Evolutionary conservation across 2,797 vertebrate species (phyloP).

Genomic region (Sebastes iracundus): DNA sequence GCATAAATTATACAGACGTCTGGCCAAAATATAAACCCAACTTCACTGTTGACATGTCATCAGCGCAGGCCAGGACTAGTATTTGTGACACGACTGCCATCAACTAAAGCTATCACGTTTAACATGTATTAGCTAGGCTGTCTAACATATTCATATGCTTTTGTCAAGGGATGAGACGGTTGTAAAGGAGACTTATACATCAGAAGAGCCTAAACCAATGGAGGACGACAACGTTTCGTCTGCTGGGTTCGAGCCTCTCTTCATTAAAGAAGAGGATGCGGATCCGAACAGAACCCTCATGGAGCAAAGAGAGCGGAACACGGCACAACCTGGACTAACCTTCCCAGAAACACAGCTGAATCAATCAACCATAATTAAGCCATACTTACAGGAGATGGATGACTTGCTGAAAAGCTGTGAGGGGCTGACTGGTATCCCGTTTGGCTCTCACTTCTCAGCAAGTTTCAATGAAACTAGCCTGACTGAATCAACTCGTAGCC

Average conservation of each 20-base stretch:
- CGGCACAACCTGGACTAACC: conserved; percentile 28
- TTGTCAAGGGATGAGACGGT: conserved; percentile 26
- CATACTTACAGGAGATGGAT: conserved; percentile 87
- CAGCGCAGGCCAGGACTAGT: not conserved
- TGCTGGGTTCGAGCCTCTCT: conserved; percentile 57
- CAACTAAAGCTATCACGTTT: not conserved
- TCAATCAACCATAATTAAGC: conserved; percentile 76
- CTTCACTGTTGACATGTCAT: not conserved
- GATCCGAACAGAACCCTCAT: conserved; percentile 43
- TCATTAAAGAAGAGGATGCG: conserved; percentile 73
- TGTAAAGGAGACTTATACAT: conserved; percentile 1
- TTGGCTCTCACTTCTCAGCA: conserved; percentile 42
- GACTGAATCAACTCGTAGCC: not conserved
- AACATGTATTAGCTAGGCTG: not conserved
- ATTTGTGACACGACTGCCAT: not conserved
- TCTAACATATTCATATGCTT: conserved; percentile 34
- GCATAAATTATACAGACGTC: conserved; percentile 23
- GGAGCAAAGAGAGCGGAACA: conserved; percentile 50
- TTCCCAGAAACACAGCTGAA: conserved; percentile 18
- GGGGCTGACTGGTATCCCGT: conserved; percentile 61
- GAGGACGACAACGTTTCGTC: conserved; percentile 53
- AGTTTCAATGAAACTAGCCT: conserved; percentile 29
- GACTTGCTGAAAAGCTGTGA: conserved; percentile 81
- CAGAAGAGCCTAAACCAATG: conserved; percentile 48
- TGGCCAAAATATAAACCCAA: conserved; percentile 27